Evolutionary conservation across 2,888 invertebrate species (phyloP).

Genomic region (Julus scandinavius): DNA sequence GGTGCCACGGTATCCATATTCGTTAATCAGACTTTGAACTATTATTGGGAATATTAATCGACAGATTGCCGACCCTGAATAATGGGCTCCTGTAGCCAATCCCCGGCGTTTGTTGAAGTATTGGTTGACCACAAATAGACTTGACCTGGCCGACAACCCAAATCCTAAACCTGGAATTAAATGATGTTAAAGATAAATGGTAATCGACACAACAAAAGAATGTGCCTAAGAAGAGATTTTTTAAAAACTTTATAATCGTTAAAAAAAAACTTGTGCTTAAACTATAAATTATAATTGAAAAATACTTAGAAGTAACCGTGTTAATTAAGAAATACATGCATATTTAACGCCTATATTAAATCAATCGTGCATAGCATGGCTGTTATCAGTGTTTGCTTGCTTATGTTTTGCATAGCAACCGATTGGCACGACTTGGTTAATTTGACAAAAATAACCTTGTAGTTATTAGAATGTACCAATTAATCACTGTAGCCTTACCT

Average conservation of each 20-base stretch:
- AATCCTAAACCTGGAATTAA: constrained; percentile 81
- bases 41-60: constrained; percentile 85
- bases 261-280: too few relatives aligned
- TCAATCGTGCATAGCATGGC: neutral
- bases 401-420: neutral
- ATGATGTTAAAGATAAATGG: neutral
- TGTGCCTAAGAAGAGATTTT: too few relatives aligned
- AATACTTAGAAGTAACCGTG: too few relatives aligned
- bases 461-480: neutral
- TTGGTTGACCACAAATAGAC: constrained; percentile 88
- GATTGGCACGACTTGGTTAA: neutral
- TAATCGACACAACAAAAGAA: too few relatives aligned
- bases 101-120: constrained; percentile 83
- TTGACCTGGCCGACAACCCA: constrained; percentile 86
- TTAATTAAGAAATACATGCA: too few relatives aligned
- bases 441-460: neutral
- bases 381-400: neutral
- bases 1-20: constrained; percentile 76
- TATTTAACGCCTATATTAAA: too few relatives aligned
- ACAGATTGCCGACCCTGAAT: constrained; percentile 87
- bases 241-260: too few relatives aligned
- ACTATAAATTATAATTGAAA: too few relatives aligned
- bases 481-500: constrained; percentile 58
- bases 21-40: constrained; percentile 75
- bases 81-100: constrained; percentile 86